Base-by-base conservation (phyloP, 2,888 invertebrate genomes). In the Ramazzottius varieornatus region DNA sequence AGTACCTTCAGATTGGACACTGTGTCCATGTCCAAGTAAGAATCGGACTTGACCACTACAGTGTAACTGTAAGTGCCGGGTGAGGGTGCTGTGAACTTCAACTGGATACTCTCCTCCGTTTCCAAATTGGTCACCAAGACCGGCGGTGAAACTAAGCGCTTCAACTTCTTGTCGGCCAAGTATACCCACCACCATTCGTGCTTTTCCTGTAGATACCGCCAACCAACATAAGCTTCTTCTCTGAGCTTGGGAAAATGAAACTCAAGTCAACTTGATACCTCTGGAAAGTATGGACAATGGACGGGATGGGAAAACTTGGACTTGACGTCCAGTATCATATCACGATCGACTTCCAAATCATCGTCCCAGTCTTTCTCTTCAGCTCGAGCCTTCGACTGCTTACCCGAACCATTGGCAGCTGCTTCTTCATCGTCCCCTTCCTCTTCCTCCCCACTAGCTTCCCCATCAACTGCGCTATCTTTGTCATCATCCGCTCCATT, bases 131-230 rank as follows among this genome's bases (percentile, higher is more conserved):
- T 94, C 68, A 96, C 84, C 74, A 92, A 86, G 74, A 87, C 86
- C 54, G 96, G 94, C 70, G 89, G 86, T 65, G 94, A 90, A 70
- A 94, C 82, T 71, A 99, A 79, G 68, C 87, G 86, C 74, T 85
- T 85, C 70, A 86, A 87, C 78, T 91, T 94, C 72, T 89, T 84
- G 79, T 99, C 96, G 78, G 88, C 88, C 71, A 98, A 86, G 77
- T 96, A 98, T 69, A 94, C 86, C 94, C 96, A 99, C 96, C 98
- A 99, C 78, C 87, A 94, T 78, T 99, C 98, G 75, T 93, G 93
- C 75, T 98, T 92, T 70, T 86, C 86, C 78, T 81, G 70, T 1
- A 72, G 72, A 54, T 13, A 54, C 20, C 4, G 4, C 8, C 29
- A 54, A 54, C 54, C n/a, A 24, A 54, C 20, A 54, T 4, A 24